Evolutionary conservation across 2,888 invertebrate genomes (phyloP), one percentile per base, ranked within the genome.

Genomic region (Ethmia dodecea): DNA sequence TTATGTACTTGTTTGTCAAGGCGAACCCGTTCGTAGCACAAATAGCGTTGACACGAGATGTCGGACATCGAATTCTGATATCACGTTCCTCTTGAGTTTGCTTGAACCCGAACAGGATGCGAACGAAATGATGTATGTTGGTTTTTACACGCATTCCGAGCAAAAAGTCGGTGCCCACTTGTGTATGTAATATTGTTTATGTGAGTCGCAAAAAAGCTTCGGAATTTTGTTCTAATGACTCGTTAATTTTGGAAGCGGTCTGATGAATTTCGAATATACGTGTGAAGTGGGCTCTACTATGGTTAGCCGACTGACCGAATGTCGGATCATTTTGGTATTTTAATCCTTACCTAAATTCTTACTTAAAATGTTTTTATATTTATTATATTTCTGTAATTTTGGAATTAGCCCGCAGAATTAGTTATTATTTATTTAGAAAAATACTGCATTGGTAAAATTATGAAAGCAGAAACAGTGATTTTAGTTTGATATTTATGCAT

Each of bases 131-230:
- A 66, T 60, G 62, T 64, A 61, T 60, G 63, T 63, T 62, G 55
- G 55, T 84, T 84, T 86, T 84, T 86, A 68, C 65, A 59, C 70
- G 76, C 68, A 86, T 84, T 83, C 84, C 77, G 45, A 60, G 63
- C 72, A 70, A 78, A 79, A 81, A 81, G 70, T 70, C 61, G 69
- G 65, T 69, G 71, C 68, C 66, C 68, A 63, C 18, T 18, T 8
- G 59, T 42, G 24, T 52, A 60, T 57, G 60, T 66, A 69, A 55
- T 68, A 64, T 65, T 63, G 72, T 69, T 70, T 72, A 68, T 65
- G 63, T 55, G 55, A 47, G 37, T 49, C 56, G 71, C 74, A 79
- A 83, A 84, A 84, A 83, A 44, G 54, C 60, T 51, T 56, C 52
- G 73, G 75, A 71, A 79, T 80, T 78, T 68, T 56, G 68, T 60